Evolutionary conservation across 1,140 invertebrate genomes (phyloP), one percentile per base, ranked within the genome.

Genomic region (Lysiphlebus fabarum): DNA sequence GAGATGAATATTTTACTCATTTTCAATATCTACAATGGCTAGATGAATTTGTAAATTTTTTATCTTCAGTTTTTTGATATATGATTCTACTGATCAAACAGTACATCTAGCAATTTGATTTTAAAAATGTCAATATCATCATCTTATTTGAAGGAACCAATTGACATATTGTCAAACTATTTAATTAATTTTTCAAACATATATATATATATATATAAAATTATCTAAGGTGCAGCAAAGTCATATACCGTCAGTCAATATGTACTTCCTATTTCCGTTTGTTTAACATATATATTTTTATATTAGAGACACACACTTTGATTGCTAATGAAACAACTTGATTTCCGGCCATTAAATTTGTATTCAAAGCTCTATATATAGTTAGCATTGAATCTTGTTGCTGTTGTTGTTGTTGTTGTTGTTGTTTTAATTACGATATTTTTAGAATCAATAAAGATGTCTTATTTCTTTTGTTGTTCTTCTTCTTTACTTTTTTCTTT

Each of bases 241-340:
- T 2, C 45, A 40, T 34, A 17, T 12, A n/a, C n/a, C 53, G 58
- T 59, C 33, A 59, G 59, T 53, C 58, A 62, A n/a, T n/a, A n/a
- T n/a, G 45, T 62, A 62, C 54, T 62, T 63, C 59, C 62, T 62
- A 53, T 49, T 64, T 63, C 57, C 54, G 61, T 50, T 4, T 51
- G 6, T 45, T 59, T 9, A 47, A 33, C 42, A 59, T 53, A 53
- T 53, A 9, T 12, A 34, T 47, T 14, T 11, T 7, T 38, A 8
- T 9, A 1, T 14, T 40, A 9, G 6, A 5, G 5, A 14, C 12
- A 17, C 34, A 36, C 26, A 37, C 7, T 37, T 55, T 62, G 61
- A 54, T 65, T 62, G 58, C 60, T 65, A 62, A 65, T 65, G 58
- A 65, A 65, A 26, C 49, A 54, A 58, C 53, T 42, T 55, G 53